A percentile compares a stretch with the other conserved stretches of the same genome.
phyloP scores from a whole-genome alignment of 2,113 vertebrate genomes.

The Aix galericulata region DNA sequence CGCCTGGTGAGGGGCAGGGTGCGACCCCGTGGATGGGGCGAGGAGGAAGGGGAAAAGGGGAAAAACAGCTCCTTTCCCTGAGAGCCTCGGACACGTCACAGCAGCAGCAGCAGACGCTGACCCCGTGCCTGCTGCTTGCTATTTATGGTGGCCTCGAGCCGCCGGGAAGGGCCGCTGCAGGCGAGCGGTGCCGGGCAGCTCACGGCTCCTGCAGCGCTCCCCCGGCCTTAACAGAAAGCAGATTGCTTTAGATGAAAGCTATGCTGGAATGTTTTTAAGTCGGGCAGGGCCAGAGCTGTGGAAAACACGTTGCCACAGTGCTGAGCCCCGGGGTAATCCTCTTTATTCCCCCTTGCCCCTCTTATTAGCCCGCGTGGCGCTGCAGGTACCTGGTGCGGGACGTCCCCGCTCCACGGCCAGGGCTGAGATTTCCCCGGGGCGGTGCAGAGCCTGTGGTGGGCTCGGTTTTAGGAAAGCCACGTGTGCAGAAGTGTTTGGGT shows the following conservation, averaged over 20 bases:
- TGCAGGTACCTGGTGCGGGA: fast-evolving
- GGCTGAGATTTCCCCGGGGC: background rate
- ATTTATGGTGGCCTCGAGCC: constrained; percentile 42
- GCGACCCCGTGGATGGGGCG: fast-evolving
- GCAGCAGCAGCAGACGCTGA: background rate
- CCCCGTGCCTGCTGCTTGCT: background rate
- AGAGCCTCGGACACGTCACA: background rate
- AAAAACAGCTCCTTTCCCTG: background rate
- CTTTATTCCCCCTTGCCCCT: background rate
- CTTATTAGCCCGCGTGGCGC: fast-evolving
- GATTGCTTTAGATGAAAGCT: constrained; percentile 6
- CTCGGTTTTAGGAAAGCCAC: background rate
- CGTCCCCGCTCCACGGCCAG: background rate
- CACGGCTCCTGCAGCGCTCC: background rate
- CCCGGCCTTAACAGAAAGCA: constrained; percentile 3
- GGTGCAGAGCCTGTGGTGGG: background rate
- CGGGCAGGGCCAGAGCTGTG: background rate
- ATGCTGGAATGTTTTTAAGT: constrained; percentile 2
- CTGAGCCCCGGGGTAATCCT: background rate
- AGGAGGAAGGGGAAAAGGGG: background rate
- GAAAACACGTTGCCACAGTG: background rate
- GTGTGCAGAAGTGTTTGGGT: background rate
- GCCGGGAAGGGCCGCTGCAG: background rate
- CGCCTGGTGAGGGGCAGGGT: background rate
- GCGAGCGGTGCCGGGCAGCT: background rate